Conservation (phyloP, 2,797 vertebrate species). For the Tokudaia tokunoshimensis region DNA sequence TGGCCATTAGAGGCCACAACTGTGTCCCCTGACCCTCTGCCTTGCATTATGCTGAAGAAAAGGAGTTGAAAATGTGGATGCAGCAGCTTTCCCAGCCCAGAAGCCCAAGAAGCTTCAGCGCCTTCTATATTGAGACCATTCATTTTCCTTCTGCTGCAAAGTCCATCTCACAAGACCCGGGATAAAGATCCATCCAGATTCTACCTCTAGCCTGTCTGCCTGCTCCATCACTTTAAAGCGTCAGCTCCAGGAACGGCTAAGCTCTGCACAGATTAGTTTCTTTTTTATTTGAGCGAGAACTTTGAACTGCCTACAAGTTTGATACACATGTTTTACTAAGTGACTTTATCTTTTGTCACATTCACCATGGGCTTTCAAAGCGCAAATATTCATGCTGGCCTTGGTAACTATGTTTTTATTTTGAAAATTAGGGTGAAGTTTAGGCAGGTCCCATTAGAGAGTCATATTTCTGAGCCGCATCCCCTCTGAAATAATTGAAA, state of each 20-base stretch:
- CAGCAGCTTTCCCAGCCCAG: conserved; percentile 74
- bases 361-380: background rate
- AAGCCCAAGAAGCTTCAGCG: conserved; percentile 50
- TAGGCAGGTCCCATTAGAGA: conserved; percentile 30
- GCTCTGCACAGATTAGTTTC: background rate
- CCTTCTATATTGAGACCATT: conserved; percentile 79
- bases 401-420: conserved; percentile 12
- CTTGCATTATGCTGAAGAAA: conserved; percentile 78
- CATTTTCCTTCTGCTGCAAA: conserved; percentile 75
- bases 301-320: conserved; percentile 20
- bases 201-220: background rate
- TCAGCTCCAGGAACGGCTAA: background rate
- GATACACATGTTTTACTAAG: background rate
- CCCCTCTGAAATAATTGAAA: conserved; percentile 8
- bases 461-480: background rate
- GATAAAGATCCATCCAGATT: conserved; percentile 1
- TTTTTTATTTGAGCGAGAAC: conserved; percentile 18
- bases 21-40: conserved; percentile 69
- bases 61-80: conserved; percentile 74
- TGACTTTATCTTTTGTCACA: conserved; percentile 28
- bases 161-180: conserved; percentile 53
- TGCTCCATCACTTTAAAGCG: background rate
- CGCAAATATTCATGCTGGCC: background rate
- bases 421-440: conserved; percentile 40
- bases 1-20: conserved; percentile 68